A percentile compares a stretch with the other conserved stretches of the same genome.
phyloP scores from a whole-genome alignment of 2,797 vertebrate species.

The Coluber constrictor region DNA sequence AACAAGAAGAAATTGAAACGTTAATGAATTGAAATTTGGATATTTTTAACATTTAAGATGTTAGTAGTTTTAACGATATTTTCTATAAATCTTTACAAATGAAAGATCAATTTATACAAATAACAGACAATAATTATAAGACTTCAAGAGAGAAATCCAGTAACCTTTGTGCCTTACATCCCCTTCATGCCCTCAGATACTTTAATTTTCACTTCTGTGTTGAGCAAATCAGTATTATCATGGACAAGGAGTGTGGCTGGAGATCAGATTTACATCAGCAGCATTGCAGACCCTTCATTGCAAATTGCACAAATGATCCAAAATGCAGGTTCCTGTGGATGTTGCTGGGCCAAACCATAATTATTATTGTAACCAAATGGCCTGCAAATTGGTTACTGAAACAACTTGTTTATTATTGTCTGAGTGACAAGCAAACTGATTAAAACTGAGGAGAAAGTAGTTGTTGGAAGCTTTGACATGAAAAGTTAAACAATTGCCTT shows the following conservation, averaged over 20 bases:
- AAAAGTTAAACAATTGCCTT: background rate
- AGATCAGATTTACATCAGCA: background rate
- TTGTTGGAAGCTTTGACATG: background rate
- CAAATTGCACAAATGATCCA: background rate
- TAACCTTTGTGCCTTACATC: background rate
- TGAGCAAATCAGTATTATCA: background rate
- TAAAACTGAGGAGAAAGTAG: background rate
- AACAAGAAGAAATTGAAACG: background rate
- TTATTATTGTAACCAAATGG: background rate
- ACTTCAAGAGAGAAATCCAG: background rate
- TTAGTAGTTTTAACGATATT: background rate
- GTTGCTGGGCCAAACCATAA: background rate
- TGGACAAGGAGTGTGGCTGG: background rate
- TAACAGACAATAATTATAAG: background rate
- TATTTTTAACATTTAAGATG: background rate
- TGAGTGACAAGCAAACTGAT: background rate
- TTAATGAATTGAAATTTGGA: background rate
- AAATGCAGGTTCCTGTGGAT: background rate
- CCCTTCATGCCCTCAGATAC: background rate
- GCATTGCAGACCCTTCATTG: background rate
- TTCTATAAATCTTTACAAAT: background rate
- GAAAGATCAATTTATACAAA: background rate
- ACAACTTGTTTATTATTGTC: background rate
- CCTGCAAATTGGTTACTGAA: background rate
- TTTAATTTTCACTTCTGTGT: background rate